Conservation (phyloP, 35 echinoderm and acorn worm genomes). For the Amphiura filiformis region DNA sequence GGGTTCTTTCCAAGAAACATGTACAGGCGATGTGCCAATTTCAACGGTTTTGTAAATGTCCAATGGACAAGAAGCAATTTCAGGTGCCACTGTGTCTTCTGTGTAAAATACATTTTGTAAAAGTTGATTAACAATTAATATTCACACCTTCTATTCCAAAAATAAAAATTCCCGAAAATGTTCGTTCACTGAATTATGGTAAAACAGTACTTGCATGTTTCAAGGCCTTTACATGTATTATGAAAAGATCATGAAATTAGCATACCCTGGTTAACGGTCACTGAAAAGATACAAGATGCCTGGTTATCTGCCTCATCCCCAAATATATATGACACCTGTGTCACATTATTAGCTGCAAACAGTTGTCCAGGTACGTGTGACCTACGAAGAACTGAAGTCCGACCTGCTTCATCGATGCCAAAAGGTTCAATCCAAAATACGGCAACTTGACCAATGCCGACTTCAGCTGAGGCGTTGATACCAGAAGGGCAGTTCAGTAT, state of each 20-base stretch:
- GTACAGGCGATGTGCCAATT: background rate
- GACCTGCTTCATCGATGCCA: background rate
- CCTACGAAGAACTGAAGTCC: background rate
- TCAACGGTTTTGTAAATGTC: background rate
- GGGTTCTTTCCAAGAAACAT: background rate
- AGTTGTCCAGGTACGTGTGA: background rate
- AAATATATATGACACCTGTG: background rate
- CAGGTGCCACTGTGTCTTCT: background rate
- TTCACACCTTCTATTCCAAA: too few relatives aligned
- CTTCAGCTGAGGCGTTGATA: background rate
- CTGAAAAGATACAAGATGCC: background rate
- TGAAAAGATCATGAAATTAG: background rate
- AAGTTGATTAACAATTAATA: too few relatives aligned
- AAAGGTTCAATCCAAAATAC: background rate
- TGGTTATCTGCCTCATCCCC: background rate
- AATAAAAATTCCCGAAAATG: too few relatives aligned
- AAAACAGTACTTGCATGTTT: background rate
- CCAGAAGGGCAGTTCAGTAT: background rate
- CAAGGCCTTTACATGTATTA: background rate
- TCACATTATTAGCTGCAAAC: background rate
- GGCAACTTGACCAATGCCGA: background rate
- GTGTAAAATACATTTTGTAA: background rate
- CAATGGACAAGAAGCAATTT: background rate
- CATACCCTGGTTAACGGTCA: background rate
- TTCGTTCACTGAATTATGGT: background rate